Base-by-base conservation (phyloP, 2,113 vertebrate species). In the Serinus canaria region DNA sequence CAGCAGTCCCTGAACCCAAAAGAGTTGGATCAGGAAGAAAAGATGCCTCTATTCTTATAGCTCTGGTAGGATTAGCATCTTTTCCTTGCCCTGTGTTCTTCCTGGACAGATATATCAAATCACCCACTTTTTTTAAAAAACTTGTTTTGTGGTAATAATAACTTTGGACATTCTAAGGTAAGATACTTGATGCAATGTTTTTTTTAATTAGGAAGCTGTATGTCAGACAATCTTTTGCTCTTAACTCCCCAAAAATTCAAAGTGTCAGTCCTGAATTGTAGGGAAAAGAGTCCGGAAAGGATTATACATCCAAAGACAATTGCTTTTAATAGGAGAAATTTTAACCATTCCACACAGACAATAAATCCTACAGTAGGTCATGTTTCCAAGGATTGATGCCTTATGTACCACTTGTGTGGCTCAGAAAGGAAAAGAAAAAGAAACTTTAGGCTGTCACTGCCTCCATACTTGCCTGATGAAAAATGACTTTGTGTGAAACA, bases 401-500 rank as follows among this genome's bases (percentile, higher is more conserved):
- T 79, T 72, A 55, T 39, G 52, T 14, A 28, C 10, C 17, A 50
- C 35, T 47, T 77, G 43, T 80, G 47, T 90, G 66, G 46, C n/a
- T 72, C 58, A 79, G 55, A 73, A 93, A 87, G 49, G 39, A 67
- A 85, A 92, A 91, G 43, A 35, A 79, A 74, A 83, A 89, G 68
- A 89, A 95, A 94, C 74, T 92, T 92, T 53, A 67, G 35, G 64
- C 21, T 82, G 39, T 44, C 52, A 58, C 41, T 47, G 30, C 62
- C 86, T 91, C 72, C 50, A 75, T 80, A 52, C 49, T 87, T 92
- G 67, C 59, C 13, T 35, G 62, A 66, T 92, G 67, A 95, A 94
- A 97, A 94, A 97, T 66, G 24, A 33, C 52, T 95, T 79, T 43
- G 53, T 85, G 46, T 69, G 67, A 96, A 95, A 89, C 58, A 89